phyloP scores from a whole-genome alignment of 2,113 vertebrate species.

The Nibea albiflora region DNA sequence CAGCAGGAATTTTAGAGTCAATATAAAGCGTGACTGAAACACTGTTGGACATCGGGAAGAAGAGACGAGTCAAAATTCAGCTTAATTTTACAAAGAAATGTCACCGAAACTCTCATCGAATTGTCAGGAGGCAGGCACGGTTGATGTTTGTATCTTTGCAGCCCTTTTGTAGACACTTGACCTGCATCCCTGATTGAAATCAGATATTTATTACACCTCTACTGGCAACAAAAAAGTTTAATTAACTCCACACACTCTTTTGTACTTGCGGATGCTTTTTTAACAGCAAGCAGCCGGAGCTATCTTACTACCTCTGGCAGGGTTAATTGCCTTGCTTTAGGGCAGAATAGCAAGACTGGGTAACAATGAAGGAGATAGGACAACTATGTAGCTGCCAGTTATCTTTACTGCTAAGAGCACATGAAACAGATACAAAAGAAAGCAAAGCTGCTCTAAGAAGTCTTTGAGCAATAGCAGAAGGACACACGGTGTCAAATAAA shows the following conservation, averaged over 20 bases:
- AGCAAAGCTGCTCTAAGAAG: conserved; percentile 27
- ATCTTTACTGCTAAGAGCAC: conserved; percentile 57
- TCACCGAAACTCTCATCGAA: conserved; percentile 27
- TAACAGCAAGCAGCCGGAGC: conserved; percentile 11
- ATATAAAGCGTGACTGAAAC: conserved; percentile 9
- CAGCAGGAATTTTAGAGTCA: conserved; percentile 1
- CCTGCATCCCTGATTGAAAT: conserved; percentile 63
- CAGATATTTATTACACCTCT: conserved; percentile 58
- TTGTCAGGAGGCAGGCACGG: conserved; percentile 23
- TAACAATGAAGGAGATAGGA: conserved; percentile 51
- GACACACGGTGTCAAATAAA: conserved; percentile 31
- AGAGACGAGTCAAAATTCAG: conserved; percentile 6
- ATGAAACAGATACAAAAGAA: conserved; percentile 71
- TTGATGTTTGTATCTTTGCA: conserved; percentile 41
- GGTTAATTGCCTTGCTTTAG: conserved; percentile 66
- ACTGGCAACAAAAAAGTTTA: conserved; percentile 58
- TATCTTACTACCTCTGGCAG: conserved; percentile 60
- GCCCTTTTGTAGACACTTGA: conserved; percentile 55
- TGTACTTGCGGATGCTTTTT: conserved; percentile 34
- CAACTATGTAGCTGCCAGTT: conserved; percentile 51
- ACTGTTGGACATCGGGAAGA: not conserved
- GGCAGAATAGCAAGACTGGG: conserved; percentile 45
- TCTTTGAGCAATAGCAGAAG: conserved; percentile 42
- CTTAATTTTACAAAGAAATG: conserved; percentile 21
- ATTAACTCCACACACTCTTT: conserved; percentile 52